Evolutionary conservation across 2,888 invertebrate genomes (phyloP), one percentile per base, ranked within the genome.

Genomic region (Lycia hirtaria): DNA sequence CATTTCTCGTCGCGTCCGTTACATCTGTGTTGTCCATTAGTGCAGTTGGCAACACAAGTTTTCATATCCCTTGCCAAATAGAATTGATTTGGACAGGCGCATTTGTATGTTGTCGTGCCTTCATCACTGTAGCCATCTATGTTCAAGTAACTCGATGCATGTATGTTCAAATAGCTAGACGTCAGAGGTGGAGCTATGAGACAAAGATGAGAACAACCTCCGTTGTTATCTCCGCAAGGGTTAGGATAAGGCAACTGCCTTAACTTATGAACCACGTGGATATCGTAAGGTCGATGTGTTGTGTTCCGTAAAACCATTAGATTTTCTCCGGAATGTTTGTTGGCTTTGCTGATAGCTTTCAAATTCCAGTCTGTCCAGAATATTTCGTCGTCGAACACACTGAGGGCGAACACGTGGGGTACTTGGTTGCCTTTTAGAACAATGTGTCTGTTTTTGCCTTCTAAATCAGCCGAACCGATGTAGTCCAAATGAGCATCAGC

Each of bases 281-380:
- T 94, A 75, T 98, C 98, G 81, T 98, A 98, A 0, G 99, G 98
- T 48, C 98, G 93, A 80, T 99, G 99, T 0, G 98, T 98, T 0
- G 98, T 97, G 73, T 98, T 98, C 48, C 98, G 88, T 1, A 99
- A 87, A 1, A 96, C 88, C 45, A 93, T 94, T 50, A 96, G 88
- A 69, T 96, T 94, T 65, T 94, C 93, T 20, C 97, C 97, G 0
- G 96, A 96, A 83, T 97, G 98, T 83, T 99, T 99, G 76, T 98
- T 96, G 0, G 98, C 98, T 69, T 96, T 94, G 67, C 96, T 95
- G 50, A 99, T 96, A 0, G 97, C 97, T 81, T 98, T 98, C 45
- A 98, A 88, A 82, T 99, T 99, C 99, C 99, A 99, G 81, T 99
- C 99, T 0, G 98, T 98, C 98, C 99, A 99, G 88, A 96, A 99